Evolutionary conservation across 2,888 invertebrate species (phyloP).

Genomic region (Drosophila stalkeri): DNA sequence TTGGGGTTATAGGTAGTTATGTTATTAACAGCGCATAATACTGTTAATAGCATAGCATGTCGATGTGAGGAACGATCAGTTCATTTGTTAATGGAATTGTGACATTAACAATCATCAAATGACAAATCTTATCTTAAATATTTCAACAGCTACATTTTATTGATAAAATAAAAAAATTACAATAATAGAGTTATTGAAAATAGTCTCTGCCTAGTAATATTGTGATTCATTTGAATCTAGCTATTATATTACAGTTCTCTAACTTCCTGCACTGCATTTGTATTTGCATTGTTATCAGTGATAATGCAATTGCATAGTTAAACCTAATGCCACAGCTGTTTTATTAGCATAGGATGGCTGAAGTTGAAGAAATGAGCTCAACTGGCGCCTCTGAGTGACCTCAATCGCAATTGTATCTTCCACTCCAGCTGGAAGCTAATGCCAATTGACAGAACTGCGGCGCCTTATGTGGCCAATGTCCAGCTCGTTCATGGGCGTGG

Average conservation of each 20-base stretch:
- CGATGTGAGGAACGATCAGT: no score
- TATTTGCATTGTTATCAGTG: neutral
- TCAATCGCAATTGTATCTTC: conserved; percentile 29
- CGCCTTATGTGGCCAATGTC: conserved; percentile 11
- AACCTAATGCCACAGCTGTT: conserved; percentile 9
- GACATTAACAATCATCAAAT: no score
- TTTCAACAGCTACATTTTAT: no score
- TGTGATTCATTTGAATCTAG: neutral
- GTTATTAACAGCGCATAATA: no score
- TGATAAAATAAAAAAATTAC: no score
- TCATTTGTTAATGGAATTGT: no score
- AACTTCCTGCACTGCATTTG: neutral
- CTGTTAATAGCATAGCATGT: no score
- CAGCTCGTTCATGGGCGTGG: conserved; percentile 3
- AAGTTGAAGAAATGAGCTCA: neutral
- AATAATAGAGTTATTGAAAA: no score
- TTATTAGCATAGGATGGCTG: conserved; percentile 9
- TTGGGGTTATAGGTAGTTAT: no score
- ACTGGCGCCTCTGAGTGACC: conserved; percentile 30
- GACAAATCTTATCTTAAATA: no score
- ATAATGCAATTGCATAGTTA: neutral
- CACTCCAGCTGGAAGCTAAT: conserved; percentile 21
- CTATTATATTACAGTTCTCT: neutral
- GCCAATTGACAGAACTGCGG: conserved; percentile 20
- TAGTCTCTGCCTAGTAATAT: neutral